These are phyloP conservation scores for Sapayoa aenigma DNA, from an alignment of 2,113 vertebrate species.

Conservation along the genomic window DNA sequence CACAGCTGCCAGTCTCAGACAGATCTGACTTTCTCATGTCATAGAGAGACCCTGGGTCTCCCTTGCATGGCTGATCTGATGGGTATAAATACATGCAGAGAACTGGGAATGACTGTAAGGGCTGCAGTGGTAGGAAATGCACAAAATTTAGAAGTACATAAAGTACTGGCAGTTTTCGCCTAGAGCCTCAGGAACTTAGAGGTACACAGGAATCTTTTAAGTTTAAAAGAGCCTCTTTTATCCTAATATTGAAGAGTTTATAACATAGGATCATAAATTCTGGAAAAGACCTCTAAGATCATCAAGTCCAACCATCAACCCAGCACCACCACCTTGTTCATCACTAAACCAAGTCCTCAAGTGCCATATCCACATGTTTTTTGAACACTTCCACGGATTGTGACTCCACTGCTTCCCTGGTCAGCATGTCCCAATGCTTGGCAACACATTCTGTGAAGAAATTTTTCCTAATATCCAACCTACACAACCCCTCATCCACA, in stretches of 20 bases:
- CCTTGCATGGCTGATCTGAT: neutral
- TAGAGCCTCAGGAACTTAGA: neutral
- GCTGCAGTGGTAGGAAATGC: fast-evolving
- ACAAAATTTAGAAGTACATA: neutral
- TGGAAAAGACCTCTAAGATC: neutral
- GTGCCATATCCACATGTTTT: neutral
- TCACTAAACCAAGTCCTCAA: neutral
- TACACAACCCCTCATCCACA: neutral
- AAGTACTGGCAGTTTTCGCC: neutral
- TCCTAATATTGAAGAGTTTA: neutral
- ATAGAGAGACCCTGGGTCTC: neutral
- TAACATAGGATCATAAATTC: neutral
- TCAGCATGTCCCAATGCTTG: neutral
- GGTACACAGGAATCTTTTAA: neutral
- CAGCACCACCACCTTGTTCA: neutral
- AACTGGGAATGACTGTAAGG: neutral
- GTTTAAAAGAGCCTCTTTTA: neutral
- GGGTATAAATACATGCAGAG: neutral
- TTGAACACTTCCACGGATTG: neutral
- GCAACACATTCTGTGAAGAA: neutral
- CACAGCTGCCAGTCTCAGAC: neutral
- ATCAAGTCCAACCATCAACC: no score
- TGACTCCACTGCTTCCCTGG: neutral
- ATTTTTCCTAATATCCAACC: neutral
- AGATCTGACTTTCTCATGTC: neutral